These are phyloP conservation scores for Limnephilus auricula DNA, from an alignment of 2,888 invertebrate species.

Conservation along the genomic window DNA sequence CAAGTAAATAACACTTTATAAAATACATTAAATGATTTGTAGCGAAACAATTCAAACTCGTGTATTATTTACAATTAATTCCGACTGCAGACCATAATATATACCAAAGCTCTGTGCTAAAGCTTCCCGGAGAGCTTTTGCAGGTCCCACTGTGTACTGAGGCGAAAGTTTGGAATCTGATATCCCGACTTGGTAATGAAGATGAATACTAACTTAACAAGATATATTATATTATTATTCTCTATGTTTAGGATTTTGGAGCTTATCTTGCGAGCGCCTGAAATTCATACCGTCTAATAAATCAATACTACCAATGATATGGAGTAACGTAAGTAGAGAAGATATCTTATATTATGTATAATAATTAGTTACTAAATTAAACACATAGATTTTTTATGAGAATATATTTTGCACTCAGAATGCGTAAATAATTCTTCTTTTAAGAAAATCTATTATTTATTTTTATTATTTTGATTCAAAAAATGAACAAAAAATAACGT, in stretches of 20 bases:
- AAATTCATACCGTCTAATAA: not conserved
- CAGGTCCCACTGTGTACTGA: not conserved
- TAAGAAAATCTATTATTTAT: too few species aligned
- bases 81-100: not conserved
- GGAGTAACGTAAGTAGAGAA: not conserved
- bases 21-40: not conserved
- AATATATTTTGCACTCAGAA: too few species aligned
- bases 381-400: not conserved
- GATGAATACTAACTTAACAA: slow-evolving; percentile 30
- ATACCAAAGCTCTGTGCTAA: not conserved
- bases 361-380: not conserved
- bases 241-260: not conserved
- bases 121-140: not conserved
- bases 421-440: too few species aligned
- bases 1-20: not conserved
- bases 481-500: too few species aligned
- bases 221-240: not conserved
- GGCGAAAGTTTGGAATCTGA: slow-evolving; percentile 37
- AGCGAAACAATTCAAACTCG: not conserved
- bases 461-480: too few species aligned
- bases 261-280: not conserved
- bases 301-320: not conserved
- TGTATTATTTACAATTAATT: slow-evolving; percentile 2
- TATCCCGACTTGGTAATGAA: slow-evolving; percentile 35
- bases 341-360: not conserved